Evolutionary conservation across 2,113 vertebrate genomes (phyloP).

Genomic region (Laticauda colubrina): DNA sequence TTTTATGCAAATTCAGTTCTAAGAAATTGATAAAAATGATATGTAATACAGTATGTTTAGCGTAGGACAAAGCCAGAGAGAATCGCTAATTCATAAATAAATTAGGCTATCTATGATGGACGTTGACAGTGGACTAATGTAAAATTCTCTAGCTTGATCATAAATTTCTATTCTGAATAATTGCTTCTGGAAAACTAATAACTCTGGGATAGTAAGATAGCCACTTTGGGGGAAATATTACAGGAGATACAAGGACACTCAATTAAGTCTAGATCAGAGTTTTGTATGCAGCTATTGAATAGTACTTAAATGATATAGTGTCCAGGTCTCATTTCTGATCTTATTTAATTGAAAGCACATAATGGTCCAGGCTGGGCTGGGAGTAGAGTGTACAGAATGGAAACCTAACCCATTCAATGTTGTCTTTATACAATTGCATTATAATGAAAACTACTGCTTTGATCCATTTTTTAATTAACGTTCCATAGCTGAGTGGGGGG

Average conservation of each 20-base stretch:
- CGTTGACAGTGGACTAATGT: background rate
- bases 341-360: background rate
- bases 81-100: background rate
- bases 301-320: background rate
- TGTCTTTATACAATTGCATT: background rate
- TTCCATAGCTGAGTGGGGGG: background rate
- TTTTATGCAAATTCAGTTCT: background rate
- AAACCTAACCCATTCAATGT: background rate
- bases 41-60: background rate
- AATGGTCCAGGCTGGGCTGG: background rate
- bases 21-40: background rate
- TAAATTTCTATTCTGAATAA: background rate
- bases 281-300: background rate
- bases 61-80: background rate
- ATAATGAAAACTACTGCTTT: background rate
- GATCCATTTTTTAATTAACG: background rate
- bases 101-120: background rate
- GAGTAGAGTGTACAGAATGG: background rate
- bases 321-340: background rate
- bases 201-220: background rate
- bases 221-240: background rate
- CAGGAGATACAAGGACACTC: background rate
- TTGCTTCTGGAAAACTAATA: background rate
- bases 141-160: background rate
- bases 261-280: background rate